Conservation (phyloP, 2,797 vertebrate genomes). For the Sebastes hubbsi region DNA sequence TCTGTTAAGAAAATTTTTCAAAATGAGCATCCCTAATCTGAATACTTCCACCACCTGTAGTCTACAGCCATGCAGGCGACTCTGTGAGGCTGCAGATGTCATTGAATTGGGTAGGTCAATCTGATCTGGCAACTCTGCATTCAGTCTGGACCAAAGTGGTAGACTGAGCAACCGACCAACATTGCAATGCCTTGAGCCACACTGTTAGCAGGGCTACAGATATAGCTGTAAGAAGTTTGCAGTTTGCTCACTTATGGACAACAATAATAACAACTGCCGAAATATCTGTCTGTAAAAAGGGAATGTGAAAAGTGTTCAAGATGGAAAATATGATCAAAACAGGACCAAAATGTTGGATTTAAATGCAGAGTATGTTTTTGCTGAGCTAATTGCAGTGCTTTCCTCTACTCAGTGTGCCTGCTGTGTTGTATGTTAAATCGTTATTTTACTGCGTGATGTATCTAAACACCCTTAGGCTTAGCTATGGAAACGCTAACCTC, state of each 20-base stretch:
- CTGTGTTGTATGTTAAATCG: conserved; percentile 39
- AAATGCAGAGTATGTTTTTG: conserved; percentile 1
- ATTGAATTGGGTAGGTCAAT: too few species aligned
- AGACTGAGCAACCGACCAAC: background rate
- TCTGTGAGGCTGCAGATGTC: background rate
- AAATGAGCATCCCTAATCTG: background rate
- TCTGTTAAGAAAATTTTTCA: too few species aligned
- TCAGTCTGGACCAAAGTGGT: background rate
- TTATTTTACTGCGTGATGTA: conserved; percentile 59
- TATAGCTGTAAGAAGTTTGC: background rate
- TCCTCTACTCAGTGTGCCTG: background rate
- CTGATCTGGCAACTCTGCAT: too few species aligned
- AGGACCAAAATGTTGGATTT: background rate
- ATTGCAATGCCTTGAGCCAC: background rate
- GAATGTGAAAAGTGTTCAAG: background rate
- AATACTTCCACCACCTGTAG: background rate
- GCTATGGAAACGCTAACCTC: conserved; percentile 54
- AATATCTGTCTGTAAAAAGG: background rate
- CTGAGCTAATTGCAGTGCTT: background rate
- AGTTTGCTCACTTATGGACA: background rate
- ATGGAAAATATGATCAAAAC: background rate
- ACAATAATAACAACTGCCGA: background rate
- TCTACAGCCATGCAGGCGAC: background rate
- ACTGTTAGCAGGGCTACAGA: background rate
- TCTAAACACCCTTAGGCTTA: conserved; percentile 50